Conservation (phyloP, 2,797 vertebrate genomes). For the Falco biarmicus region DNA sequence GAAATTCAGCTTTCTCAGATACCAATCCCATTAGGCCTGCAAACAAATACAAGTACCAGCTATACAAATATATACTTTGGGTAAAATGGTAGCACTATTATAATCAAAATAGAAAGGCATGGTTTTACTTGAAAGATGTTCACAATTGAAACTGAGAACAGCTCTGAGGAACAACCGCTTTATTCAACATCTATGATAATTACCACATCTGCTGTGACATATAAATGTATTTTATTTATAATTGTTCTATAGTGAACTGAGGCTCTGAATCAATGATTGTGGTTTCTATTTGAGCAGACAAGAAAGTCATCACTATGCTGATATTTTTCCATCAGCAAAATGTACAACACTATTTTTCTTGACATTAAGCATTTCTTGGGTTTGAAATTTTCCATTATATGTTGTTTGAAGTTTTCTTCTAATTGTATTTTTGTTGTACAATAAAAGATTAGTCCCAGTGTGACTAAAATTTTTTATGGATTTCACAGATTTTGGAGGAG, state of each 20-base stretch:
- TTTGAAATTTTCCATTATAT: background rate
- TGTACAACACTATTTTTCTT: background rate
- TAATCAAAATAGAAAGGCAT: background rate
- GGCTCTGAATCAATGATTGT: background rate
- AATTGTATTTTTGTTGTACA: background rate
- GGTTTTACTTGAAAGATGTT: background rate
- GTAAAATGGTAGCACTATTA: background rate
- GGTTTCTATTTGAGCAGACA: background rate
- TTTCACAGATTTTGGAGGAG: background rate
- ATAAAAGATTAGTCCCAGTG: background rate
- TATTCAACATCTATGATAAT: background rate
- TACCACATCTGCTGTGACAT: background rate
- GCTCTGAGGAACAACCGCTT: background rate
- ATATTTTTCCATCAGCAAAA: background rate
- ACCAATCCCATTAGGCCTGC: background rate
- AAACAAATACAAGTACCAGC: background rate
- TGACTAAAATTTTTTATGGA: background rate
- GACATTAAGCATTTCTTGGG: background rate
- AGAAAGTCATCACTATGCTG: background rate
- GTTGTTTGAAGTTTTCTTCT: background rate
- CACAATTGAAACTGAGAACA: background rate
- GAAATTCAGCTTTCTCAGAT: background rate
- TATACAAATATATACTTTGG: background rate
- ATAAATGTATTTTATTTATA: background rate
- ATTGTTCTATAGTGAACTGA: background rate